Conservation (phyloP, 2,888 invertebrate genomes). For the Heliconius charithonia region DNA sequence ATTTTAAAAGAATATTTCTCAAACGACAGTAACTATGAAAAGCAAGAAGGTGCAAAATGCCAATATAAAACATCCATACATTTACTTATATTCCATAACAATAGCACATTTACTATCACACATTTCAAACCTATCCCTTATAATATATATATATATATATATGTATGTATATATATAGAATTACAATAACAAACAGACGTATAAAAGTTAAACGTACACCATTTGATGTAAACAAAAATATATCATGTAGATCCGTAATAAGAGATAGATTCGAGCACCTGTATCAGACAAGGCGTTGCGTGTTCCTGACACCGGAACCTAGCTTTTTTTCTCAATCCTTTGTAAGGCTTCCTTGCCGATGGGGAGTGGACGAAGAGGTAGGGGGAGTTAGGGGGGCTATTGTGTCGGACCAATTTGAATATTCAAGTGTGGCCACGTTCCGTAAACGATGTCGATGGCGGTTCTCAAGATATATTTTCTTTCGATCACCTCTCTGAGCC, state of each 20-base stretch:
- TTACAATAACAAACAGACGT: constrained; percentile 25
- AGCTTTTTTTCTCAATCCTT: constrained; percentile 75
- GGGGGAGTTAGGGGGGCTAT: constrained; percentile 51
- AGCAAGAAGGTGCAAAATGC: neutral
- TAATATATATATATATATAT: no score
- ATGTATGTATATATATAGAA: constrained; percentile 9
- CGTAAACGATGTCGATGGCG: constrained; percentile 66
- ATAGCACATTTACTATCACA: constrained; percentile 9
- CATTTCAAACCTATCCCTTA: constrained; percentile 8
- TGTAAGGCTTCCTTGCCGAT: constrained; percentile 66
- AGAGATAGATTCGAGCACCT: constrained; percentile 45
- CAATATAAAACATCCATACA: neutral
- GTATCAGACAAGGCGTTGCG: constrained; percentile 54
- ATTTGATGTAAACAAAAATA: constrained; percentile 31
- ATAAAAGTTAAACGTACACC: constrained; percentile 10
- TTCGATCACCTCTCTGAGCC: constrained; percentile 36
- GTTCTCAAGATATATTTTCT: constrained; percentile 39
- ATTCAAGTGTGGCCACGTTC: constrained; percentile 72
- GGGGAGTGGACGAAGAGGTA: constrained; percentile 50
- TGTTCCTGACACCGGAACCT: constrained; percentile 76
- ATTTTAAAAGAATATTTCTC: neutral
- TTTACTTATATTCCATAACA: constrained; percentile 7
- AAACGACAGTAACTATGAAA: neutral
- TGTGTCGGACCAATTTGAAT: constrained; percentile 74
- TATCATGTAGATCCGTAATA: constrained; percentile 42